Base-by-base conservation (phyloP, 2,113 vertebrate genomes). In the Triplophysa dalaica region DNA sequence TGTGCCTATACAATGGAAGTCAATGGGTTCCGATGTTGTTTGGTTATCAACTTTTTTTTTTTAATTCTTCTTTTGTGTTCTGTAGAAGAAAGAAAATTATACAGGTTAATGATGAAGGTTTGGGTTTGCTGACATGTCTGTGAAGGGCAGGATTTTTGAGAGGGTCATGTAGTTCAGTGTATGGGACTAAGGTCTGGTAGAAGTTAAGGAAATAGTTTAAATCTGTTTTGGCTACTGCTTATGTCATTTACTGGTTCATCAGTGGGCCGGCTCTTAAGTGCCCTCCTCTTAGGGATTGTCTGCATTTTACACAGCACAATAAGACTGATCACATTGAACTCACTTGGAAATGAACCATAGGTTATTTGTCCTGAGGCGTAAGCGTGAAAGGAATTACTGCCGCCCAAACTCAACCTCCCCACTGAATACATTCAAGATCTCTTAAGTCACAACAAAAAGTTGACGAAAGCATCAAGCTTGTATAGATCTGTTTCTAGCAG, bases 241-340 rank as follows among this genome's bases (percentile, higher is more conserved):
- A 78, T 75, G 69, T 80, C 24, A 83, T 86, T 84, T 76, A 65
- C 63, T 73, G 64, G 66, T 73, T 81, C 70, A 81, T 73, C 26
- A 79, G 21, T 72, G 22, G 33, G 60, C 38, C 66, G 56, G 70
- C 52, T 78, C 52, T 77, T 52, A 72, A 75, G 41, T 38, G 62
- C 48, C 56, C 61, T 24, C 22, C 76, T 80, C 70, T 56, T 70
- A 41, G 74, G 67, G 75, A 50, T 75, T 48, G 56, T 61, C 78
- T 29, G 65, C 43, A 21, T 81, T 74, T 78, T 43, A 81, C 79
- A 66, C 33, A 67, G 50, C 75, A 76, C 54, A 52, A 12, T 58
- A 66, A 70, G 69, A 62, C 54, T 64, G 79, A 84, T 85, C 63
- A 75, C 72, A 50, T 73, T 82, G 45, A 70, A 64, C 81, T 84